Conservation (phyloP, 2,888 invertebrate species). For the Ferrisia virgata region DNA sequence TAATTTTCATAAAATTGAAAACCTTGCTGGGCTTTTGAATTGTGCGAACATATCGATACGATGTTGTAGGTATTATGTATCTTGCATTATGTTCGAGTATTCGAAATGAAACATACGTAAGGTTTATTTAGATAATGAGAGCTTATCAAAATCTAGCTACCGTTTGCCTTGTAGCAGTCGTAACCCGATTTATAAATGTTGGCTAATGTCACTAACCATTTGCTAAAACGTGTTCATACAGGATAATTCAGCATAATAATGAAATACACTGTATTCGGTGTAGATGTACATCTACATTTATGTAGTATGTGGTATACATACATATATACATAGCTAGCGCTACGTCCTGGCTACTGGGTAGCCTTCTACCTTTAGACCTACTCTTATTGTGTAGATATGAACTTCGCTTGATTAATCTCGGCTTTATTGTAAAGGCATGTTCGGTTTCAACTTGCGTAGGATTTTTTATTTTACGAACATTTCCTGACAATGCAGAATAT, state of each 20-base stretch:
- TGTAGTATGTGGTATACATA: not conserved
- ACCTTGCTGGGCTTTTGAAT: not conserved
- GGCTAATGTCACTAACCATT: not conserved
- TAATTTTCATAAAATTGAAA: not conserved
- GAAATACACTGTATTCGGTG: too few species aligned
- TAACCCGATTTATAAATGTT: not conserved
- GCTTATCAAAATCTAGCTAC: not conserved
- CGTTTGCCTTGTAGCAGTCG: not conserved
- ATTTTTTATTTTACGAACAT: too few species aligned
- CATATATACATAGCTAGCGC: not conserved
- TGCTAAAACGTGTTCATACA: not conserved
- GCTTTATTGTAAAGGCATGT: not conserved
- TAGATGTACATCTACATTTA: too few species aligned
- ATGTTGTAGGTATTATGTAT: constrained; percentile 3
- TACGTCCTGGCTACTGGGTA: too few species aligned
- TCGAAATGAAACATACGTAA: not conserved
- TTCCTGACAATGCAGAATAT: too few species aligned
- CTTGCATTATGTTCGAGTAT: not conserved
- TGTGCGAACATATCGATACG: not conserved
- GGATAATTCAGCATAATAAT: not conserved
- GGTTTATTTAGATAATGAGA: constrained; percentile 25
- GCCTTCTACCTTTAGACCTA: too few species aligned
- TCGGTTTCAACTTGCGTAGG: too few species aligned
- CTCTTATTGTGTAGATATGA: not conserved
- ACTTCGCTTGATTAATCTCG: not conserved